Conservation (phyloP, 1,140 invertebrate species). For the Physella acuta region DNA sequence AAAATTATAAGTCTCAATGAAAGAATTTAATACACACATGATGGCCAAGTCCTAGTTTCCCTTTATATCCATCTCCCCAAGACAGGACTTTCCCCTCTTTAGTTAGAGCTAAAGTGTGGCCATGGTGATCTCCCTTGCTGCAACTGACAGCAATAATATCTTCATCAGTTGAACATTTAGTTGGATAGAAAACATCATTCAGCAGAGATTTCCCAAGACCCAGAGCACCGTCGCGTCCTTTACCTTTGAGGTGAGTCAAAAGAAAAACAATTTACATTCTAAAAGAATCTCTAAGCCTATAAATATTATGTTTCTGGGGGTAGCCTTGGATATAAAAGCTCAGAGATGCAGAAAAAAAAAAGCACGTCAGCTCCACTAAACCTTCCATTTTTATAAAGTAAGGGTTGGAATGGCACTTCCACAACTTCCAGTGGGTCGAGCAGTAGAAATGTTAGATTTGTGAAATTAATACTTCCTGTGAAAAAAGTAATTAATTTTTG, state of each 20-base stretch:
- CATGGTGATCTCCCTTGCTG: constrained; percentile 41
- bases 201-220: constrained; percentile 80
- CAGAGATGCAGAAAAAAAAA: no score
- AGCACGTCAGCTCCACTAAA: no score
- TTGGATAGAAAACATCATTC: constrained; percentile 46
- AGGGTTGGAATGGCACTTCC: no score
- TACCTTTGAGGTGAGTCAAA: constrained; percentile 58
- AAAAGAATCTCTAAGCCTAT: background rate
- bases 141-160: constrained; percentile 32
- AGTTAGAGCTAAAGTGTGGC: constrained; percentile 35
- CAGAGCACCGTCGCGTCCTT: constrained; percentile 89
- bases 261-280: no score
- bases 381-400: no score
- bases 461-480: no score
- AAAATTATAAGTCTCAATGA: no score
- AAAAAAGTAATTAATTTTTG: no score
- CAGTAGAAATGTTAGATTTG: no score
- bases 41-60: constrained; percentile 34
- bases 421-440: no score
- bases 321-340: no score
- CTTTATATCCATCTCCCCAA: constrained; percentile 41
- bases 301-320: background rate
- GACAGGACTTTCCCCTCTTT: constrained; percentile 29
- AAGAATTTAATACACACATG: no score
- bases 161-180: background rate